phyloP scores from a whole-genome alignment of 2,797 vertebrate genomes.

The Eulemur mongoz region DNA sequence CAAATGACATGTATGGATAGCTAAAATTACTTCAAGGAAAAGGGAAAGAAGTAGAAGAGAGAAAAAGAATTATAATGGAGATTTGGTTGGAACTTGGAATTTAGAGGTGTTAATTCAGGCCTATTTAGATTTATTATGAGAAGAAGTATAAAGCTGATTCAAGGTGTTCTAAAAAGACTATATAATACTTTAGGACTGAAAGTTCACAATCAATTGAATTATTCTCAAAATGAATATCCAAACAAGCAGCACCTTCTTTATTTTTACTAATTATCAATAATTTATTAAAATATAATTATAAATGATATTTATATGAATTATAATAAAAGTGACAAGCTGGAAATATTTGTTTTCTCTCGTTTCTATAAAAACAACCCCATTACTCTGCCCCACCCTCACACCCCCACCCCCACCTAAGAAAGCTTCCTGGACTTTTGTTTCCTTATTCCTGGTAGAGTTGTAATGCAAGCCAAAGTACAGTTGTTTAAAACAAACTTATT shows the following conservation, averaged over 20 bases:
- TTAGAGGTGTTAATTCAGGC: background rate
- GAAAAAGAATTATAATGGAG: background rate
- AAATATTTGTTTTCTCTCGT: background rate
- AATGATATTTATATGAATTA: background rate
- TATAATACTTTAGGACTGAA: background rate
- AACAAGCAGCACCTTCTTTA: background rate
- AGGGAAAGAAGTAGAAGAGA: background rate
- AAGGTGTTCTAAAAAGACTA: background rate
- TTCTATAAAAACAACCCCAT: background rate
- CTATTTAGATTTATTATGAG: background rate
- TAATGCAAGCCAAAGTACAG: background rate
- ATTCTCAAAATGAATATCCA: background rate
- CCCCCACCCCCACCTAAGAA: background rate
- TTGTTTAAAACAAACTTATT: background rate
- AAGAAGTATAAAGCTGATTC: background rate
- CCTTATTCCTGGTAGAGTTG: background rate
- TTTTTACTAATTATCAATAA: background rate
- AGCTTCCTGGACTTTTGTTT: background rate
- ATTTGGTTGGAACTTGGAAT: background rate
- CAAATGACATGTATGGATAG: background rate
- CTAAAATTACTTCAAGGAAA: constrained; percentile 22
- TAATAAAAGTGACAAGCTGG: background rate
- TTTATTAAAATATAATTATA: background rate
- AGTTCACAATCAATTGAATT: background rate
- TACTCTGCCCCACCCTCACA: background rate